A percentile compares a stretch with the other conserved stretches of the same genome.
Conservation (phyloP, 2,113 vertebrate genomes). For the human region GRCh38 chr11:117172001-117172500, state of each 20-base stretch:
- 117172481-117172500: neutral
- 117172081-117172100: neutral
- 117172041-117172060: neutral
- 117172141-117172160: neutral
- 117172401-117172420: too few species aligned
- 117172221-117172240: too few species aligned
- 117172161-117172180: neutral
- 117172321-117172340: constrained; percentile 7
- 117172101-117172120: neutral
- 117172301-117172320: neutral
- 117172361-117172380: too few species aligned
- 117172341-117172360: neutral
- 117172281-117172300: neutral
- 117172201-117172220: neutral
- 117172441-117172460: neutral
- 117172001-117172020: neutral
- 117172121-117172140: neutral
- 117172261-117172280: neutral
- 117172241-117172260: neutral
- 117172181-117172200: neutral
- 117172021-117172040: neutral
- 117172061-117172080: neutral
- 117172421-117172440: neutral
- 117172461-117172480: neutral
- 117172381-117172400: neutral